Percentiles rank a stretch among this genome's conserved stretches.
Evolutionary conservation across 2,888 invertebrate species (phyloP).

Genomic region (Elmis aenea): DNA sequence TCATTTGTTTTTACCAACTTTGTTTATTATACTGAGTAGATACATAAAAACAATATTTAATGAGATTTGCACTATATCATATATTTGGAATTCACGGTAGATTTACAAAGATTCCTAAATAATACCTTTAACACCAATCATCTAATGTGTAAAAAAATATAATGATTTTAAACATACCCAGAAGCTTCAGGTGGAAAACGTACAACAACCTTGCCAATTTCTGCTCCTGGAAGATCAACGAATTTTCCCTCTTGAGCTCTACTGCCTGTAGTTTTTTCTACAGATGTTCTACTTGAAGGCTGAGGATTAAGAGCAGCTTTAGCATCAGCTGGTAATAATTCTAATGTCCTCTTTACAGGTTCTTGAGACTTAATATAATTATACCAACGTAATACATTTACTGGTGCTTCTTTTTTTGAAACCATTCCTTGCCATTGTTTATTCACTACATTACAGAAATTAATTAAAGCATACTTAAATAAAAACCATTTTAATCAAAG

Average conservation of each 20-base stretch:
- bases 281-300: constrained; percentile 22
- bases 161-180: constrained; percentile 55
- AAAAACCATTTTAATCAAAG: too few species aligned
- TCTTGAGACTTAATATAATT: constrained; percentile 60
- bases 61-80: too few species aligned
- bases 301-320: constrained; percentile 30
- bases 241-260: constrained; percentile 69
- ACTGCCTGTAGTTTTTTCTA: constrained; percentile 14
- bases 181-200: constrained; percentile 99
- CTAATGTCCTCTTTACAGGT: constrained; percentile 53
- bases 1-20: too few species aligned
- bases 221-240: constrained; percentile 91
- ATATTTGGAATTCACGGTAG: too few species aligned
- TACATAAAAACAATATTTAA: too few species aligned
- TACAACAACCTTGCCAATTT: constrained; percentile 96
- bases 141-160: constrained; percentile 18
- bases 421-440: constrained; percentile 38
- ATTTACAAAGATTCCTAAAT: background rate
- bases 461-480: constrained; percentile 3
- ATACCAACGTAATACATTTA: constrained; percentile 63
- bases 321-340: constrained; percentile 54
- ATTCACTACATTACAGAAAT: constrained; percentile 29
- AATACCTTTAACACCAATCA: background rate
- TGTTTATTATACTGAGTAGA: too few species aligned
- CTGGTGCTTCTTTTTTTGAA: constrained; percentile 49